Evolutionary conservation across 2,888 invertebrate genomes (phyloP), one percentile per base, ranked within the genome.

Genomic region (Sepiola atlantica): DNA sequence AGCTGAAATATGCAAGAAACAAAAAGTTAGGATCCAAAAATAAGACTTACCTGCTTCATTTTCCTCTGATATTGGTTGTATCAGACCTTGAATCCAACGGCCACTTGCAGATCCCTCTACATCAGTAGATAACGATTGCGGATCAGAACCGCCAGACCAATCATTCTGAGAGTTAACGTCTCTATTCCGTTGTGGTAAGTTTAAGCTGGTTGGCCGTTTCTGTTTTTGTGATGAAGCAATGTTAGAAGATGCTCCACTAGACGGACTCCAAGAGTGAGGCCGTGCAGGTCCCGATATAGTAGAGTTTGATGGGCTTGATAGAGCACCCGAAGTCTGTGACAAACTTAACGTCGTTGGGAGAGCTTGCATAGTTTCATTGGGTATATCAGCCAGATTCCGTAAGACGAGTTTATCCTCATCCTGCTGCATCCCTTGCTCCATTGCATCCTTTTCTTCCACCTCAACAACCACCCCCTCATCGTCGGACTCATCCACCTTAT

Each of bases 141-240:
- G 14, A 8, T 14, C 32, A n/a, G 55, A 32, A 35, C 61, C 57
- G 16, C 35, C 93, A 55, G 93, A 61, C 93, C 61, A 61, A 20
- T 93, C 57, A 61, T 92, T 92, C 14, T 35, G 92, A 55, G 92
- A 18, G 20, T 35, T 92, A 54, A 92, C 92, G n/a, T 92, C 92
- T 92, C 92, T 35, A 45, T n/a, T 96, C 93, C 96, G 95, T 0
- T 95, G 96, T n/a, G 97, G 97, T 32, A 97, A 95, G 95, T 97
- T 97, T 55, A 97, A 95, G 95, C 97, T 97, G 35, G 97, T 97
- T 21, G 97, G 97, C 91, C 97, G 96, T 94, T 96, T 96, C 95
- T 96, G 96, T 94, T 96, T 96, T 55, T 95, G 95, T 32, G 95
- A 92, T 28, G 94, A 93, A 24, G 94, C 28, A 45, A 20, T 54